Evolutionary conservation across 2,797 vertebrate genomes (phyloP), one percentile per base, ranked within the genome.

Genomic region (Aythya fuligula): DNA sequence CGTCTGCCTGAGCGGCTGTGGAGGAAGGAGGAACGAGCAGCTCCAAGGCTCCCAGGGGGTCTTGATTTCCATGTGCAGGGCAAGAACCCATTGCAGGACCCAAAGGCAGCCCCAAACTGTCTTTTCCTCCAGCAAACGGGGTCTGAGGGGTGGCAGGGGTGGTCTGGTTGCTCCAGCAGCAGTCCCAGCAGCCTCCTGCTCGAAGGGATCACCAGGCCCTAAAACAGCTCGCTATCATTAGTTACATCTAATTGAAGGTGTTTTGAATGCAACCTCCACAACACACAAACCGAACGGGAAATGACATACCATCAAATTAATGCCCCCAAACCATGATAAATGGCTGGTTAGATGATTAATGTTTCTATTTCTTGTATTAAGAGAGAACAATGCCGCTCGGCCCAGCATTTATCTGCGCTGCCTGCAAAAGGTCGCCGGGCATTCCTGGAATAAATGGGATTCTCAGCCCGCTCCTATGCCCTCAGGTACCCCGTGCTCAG

Each of bases 321-420:
- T 94, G 95, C 88, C 94, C 96, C 96, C 65, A 81, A 95, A 97
- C 96, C 96, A 96, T 60, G 93, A 97, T 95, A 95, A 97, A 96
- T 74, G 82, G 32, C 94, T 65, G 32, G 96, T 89, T 32, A 34
- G 91, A 84, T 96, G 96, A 96, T 94, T 91, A 95, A 97, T 90
- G 96, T 56, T 95, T 95, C 95, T 83, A 70, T 95, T 97, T 89
- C 95, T 96, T 74, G 87, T 87, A 83, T 90, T 89, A 73, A 90
- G 93, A 78, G 94, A 92, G 95, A 96, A 96, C 85, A 87, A 78
- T 84, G 86, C 28, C 2, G 81, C 94, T 82, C 3, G 38, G 65
- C 85, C 9, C 30, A 2, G 66, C 19, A 3, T 76, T 92, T 87
- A 84, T 89, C 95, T 86, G 74, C 14, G 13, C 24, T 13, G 70